Percentiles rank a stretch among this genome's conserved stretches.
Conservation (phyloP, 2,888 invertebrate species). For the Rambutsinella grinnellia region DNA sequence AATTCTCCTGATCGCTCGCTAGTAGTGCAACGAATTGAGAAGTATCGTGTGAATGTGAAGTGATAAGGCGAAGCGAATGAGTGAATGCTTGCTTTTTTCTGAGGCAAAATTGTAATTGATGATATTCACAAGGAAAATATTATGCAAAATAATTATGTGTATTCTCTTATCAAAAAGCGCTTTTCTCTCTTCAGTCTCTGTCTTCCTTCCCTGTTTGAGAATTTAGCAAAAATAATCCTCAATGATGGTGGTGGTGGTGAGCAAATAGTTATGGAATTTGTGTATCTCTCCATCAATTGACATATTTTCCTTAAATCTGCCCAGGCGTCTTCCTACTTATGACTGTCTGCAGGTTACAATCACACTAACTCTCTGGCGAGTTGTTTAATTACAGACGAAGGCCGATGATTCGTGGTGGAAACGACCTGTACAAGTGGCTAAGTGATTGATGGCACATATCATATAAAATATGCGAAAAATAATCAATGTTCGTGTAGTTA, state of each 20-base stretch:
- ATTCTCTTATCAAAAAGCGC: background rate
- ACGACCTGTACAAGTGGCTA: too few relatives aligned
- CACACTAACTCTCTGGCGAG: conserved; percentile 7
- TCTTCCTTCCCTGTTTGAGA: background rate
- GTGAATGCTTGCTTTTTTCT: background rate
- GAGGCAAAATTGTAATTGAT: background rate
- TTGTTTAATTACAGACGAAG: conserved; percentile 36
- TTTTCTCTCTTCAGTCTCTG: background rate
- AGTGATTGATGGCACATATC: conserved; percentile 36
- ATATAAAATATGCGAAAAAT: conserved; percentile 36
- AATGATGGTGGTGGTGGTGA: too few relatives aligned
- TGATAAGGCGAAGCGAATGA: background rate
- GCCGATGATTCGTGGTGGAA: conserved; percentile 15
- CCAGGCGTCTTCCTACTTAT: conserved; percentile 26
- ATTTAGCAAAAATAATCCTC: background rate
- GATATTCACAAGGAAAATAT: background rate
- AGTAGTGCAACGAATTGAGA: background rate
- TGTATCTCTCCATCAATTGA: background rate
- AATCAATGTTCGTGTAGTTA: background rate
- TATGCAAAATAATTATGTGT: background rate
- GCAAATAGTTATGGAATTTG: background rate
- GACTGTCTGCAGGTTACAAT: conserved; percentile 22
- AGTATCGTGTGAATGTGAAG: background rate
- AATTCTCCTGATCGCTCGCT: background rate
- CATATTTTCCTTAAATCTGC: background rate